Evolutionary conservation across 2,888 invertebrate genomes (phyloP).

Genomic region (Rhynchonema sp.): DNA sequence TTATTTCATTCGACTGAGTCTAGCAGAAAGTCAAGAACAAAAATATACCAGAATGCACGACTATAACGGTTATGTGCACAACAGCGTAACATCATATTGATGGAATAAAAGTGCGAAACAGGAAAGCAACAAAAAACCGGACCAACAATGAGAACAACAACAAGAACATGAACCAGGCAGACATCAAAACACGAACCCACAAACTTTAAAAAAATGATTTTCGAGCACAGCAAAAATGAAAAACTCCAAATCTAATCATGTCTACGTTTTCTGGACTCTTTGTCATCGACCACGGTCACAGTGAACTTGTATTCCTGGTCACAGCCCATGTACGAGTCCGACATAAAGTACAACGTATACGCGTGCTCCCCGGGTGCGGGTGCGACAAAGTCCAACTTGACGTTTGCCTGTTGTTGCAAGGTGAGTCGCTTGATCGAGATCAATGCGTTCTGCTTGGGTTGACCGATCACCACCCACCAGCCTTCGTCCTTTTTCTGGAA

Average conservation of each 20-base stretch:
- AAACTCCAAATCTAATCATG: background rate
- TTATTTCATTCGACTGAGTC: too few relatives aligned
- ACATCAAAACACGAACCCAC: too few relatives aligned
- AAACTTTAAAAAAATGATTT: background rate
- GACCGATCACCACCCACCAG: slow-evolving; percentile 89
- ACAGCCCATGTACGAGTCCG: slow-evolving; percentile 93
- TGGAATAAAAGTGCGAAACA: too few relatives aligned
- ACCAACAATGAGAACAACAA: too few relatives aligned
- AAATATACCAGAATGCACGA: too few relatives aligned
- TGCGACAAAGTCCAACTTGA: slow-evolving; percentile 73
- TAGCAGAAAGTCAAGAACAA: too few relatives aligned
- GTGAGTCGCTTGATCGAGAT: slow-evolving; percentile 90
- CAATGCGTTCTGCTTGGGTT: slow-evolving; percentile 68
- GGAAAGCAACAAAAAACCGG: too few relatives aligned
- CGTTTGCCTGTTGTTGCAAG: slow-evolving; percentile 63
- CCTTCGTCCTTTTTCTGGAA: slow-evolving; percentile 41
- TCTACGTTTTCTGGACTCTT: background rate
- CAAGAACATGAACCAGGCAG: too few relatives aligned
- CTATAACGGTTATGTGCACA: too few relatives aligned
- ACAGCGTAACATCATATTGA: too few relatives aligned
- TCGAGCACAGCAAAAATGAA: background rate
- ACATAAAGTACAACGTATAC: slow-evolving; percentile 94
- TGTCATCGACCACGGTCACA: background rate
- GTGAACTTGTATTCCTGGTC: slow-evolving; percentile 92
- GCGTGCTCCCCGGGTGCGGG: slow-evolving; percentile 47